Conservation (phyloP, 2,797 vertebrate species). For the Fistularia commersonii region DNA sequence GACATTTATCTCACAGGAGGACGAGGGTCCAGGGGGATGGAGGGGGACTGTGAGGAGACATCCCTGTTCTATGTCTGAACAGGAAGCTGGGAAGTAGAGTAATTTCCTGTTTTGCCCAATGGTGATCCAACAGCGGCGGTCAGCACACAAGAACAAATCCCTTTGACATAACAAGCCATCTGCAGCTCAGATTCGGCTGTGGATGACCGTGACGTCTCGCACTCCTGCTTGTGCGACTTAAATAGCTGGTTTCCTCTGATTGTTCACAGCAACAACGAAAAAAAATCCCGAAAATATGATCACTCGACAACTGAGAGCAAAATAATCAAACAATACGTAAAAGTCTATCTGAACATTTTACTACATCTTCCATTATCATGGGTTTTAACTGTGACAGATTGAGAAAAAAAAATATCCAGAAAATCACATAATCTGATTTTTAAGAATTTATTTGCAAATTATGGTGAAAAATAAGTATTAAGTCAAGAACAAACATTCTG, state of each 20-base stretch:
- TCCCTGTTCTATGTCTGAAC: conserved; percentile 64
- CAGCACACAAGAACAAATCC: conserved; percentile 49
- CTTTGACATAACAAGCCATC: conserved; percentile 31
- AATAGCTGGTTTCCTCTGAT: not conserved
- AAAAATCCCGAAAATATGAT: not conserved
- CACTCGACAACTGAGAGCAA: too few relatives aligned
- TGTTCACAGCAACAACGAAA: not conserved
- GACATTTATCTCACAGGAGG: conserved; percentile 41
- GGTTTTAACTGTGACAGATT: too few relatives aligned
- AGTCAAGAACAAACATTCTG: too few relatives aligned
- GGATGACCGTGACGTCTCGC: conserved; percentile 8
- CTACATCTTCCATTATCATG: too few relatives aligned
- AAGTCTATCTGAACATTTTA: too few relatives aligned
- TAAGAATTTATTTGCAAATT: too few relatives aligned
- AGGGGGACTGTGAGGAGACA: conserved; percentile 51
- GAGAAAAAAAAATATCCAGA: too few relatives aligned
- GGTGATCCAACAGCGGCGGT: conserved; percentile 48
- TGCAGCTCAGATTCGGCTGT: conserved; percentile 17
- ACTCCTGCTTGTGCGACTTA: not conserved
- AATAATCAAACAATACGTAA: too few relatives aligned
- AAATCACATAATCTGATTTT: too few relatives aligned
- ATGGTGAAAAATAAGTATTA: too few relatives aligned
- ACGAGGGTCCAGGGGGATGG: conserved; percentile 33
- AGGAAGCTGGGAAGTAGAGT: conserved; percentile 73
- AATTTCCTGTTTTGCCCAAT: conserved; percentile 80